Base-by-base conservation (phyloP, 2,113 vertebrate species). In the Podilymbus podiceps region DNA sequence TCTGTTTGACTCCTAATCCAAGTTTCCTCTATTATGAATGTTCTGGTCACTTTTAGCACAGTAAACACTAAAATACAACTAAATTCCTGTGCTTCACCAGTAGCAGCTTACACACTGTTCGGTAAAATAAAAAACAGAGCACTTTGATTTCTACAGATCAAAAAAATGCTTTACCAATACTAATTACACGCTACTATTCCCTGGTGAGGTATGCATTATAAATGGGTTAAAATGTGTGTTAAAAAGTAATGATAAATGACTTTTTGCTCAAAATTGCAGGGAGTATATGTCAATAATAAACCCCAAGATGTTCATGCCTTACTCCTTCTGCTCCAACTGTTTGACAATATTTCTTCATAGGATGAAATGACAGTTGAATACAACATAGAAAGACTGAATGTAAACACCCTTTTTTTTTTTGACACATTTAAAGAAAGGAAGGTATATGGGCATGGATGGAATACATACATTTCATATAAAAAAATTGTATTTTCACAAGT, bases 171-270 rank as follows among this genome's bases (percentile, higher is more conserved):
- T 94, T 90, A 88, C 62, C 83, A 93, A 79, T 82, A 64, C 78
- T 93, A 91, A 95, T 85, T 85, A 85, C 20, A 44, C 6, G 12
- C 30, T 88, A 79, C 44, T 64, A 72, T 52, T 88, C 71, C 56
- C 85, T 52, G 35, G n/a, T 82, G 78, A 90, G 46, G 24, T 60
- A 83, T 83, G 35, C 74, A 76, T 92, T 89, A 93, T 46, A 93
- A 92, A 95, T 60, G 58, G 62, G 75, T 79, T 95, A 90, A 96
- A 97, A 94, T 49, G n/a, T 73, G 67, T 76, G 53, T 38, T 38
- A 38, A 38, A 73, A 92, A 94, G 79, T 88, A 71, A 92, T 20
- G 35, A n/a, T 94, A 93, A 93, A 93, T 66, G 42, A 73, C 58
- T 83, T 68, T 82, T 73, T 62, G 25, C 58, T 91, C 87, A 77